phyloP scores from a whole-genome alignment of 1,140 invertebrate genomes.

The Orchesella cincta region DNA sequence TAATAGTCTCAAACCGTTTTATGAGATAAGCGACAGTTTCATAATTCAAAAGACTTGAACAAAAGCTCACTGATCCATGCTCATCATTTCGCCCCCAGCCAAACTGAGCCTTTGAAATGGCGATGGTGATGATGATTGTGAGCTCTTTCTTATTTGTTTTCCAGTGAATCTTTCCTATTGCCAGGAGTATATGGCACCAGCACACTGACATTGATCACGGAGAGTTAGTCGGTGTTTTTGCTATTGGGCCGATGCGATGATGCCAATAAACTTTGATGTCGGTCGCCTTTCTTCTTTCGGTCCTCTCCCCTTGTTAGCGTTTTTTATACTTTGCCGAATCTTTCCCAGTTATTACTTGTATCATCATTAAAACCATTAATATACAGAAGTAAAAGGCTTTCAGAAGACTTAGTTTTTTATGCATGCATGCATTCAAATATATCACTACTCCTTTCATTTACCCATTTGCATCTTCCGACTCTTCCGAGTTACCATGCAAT shows the following conservation, averaged over 20 bases:
- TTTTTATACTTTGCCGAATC: neutral
- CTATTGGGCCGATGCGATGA: constrained; percentile 1
- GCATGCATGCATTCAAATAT: neutral
- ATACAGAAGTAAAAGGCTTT: neutral
- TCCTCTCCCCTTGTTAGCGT: neutral
- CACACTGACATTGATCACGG: constrained; percentile 10
- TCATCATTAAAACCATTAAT: neutral
- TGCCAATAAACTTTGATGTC: constrained; percentile 26
- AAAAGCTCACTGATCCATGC: neutral
- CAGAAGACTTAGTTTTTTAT: neutral
- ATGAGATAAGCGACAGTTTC: neutral
- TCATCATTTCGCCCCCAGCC: neutral
- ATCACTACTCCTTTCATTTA: neutral
- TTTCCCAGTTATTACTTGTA: neutral
- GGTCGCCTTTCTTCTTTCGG: neutral
- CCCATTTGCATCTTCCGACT: too few relatives aligned
- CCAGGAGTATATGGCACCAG: neutral
- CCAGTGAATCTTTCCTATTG: neutral
- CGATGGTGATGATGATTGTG: neutral
- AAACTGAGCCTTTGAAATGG: neutral
- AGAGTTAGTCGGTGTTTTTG: neutral
- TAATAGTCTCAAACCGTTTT: too few relatives aligned
- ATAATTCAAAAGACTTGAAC: neutral
- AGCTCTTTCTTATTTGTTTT: neutral
- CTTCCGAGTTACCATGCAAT: too few relatives aligned